Evolutionary conservation across 2,113 vertebrate genomes (phyloP), one percentile per base, ranked within the genome.

Genomic region (Microcebus tavaratra): DNA sequence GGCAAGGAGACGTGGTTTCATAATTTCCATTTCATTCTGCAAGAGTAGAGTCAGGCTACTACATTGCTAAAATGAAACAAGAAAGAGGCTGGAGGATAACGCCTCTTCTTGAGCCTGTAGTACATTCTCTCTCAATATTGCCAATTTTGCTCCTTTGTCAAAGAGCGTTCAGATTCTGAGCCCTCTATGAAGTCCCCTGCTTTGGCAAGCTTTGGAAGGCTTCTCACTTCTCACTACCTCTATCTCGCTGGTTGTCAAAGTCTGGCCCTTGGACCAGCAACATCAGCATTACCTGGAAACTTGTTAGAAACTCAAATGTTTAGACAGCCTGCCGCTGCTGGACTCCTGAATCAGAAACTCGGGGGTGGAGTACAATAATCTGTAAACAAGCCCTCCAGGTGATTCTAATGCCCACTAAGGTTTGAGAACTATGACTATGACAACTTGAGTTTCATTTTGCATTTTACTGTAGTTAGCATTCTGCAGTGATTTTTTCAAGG

Each of bases 21-120:
- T 63, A 42, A 88, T 72, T 96, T 93, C 78, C 48, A 86, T 88
- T 87, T 36, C 31, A n/a, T 63, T 90, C 14, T 90, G 17, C 23
- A 93, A 29, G 48, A 97, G 42, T 34, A 31, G n/a, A 90, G 9
- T 45, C 50, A 95, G 53, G 36, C 57, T 20, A 55, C 50, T 45
- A 86, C 25, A 39, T 88, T 39, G 12, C 50, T 61, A 83, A 78
- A 11, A n/a, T 12, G 79, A 61, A 29, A 82, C 59, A 67, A 67
- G 29, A 21, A 80, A 89, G 9, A 68, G 5, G 8, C 12, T 48
- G 70, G 48, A 92, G 48, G 63, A 29, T 90, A 78, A 55, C 39
- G 25, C 4, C 25, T 92, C 61, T 31, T 65, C 34, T 42, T 86
- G 73, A 65, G 23, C 39, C 23, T 39, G n/a, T 86, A 94, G 67